Evolutionary conservation across 2,797 vertebrate genomes (phyloP).

Genomic region (Sus cebifrons): DNA sequence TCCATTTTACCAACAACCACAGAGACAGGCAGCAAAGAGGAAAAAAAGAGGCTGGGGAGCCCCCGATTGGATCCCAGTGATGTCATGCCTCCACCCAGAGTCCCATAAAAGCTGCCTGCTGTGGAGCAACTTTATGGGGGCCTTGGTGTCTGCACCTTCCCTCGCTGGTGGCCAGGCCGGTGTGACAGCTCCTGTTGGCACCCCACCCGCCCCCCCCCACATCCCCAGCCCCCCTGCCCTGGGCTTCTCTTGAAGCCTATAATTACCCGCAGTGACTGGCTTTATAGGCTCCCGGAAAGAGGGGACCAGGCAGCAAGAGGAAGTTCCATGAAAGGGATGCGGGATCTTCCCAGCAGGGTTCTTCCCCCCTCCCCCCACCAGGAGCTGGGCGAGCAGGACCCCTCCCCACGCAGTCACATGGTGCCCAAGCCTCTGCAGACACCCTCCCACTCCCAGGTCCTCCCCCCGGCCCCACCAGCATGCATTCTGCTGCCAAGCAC

Average conservation of each 20-base stretch:
- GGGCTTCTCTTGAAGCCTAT: constrained; percentile 68
- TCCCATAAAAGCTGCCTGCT: constrained; percentile 67
- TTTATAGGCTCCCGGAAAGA: constrained; percentile 61
- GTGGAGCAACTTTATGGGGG: constrained; percentile 57
- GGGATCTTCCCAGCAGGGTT: not conserved
- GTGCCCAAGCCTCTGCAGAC: not conserved
- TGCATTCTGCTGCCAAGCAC: too few species aligned
- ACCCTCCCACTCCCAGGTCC: not conserved
- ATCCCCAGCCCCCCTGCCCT: constrained; percentile 51
- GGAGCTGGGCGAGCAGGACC: not conserved
- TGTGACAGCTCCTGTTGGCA: not conserved
- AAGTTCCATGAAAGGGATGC: constrained; percentile 70
- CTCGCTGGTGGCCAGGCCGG: not conserved
- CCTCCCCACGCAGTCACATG: rapidly evolving
- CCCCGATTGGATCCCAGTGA: constrained; percentile 49
- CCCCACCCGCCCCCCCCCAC: not conserved
- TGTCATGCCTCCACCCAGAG: constrained; percentile 64
- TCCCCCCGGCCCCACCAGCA: not conserved
- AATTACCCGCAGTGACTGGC: constrained; percentile 72
- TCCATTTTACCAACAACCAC: constrained; percentile 32
- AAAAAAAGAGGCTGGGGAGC: not conserved
- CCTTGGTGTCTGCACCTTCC: constrained; percentile 67
- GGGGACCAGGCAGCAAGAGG: constrained; percentile 2
- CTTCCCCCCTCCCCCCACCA: not conserved
- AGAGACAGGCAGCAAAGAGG: constrained; percentile 55